Evolutionary conservation across 2,797 vertebrate species (phyloP), one percentile per base, ranked within the genome.

Genomic region (Poecile montanus): DNA sequence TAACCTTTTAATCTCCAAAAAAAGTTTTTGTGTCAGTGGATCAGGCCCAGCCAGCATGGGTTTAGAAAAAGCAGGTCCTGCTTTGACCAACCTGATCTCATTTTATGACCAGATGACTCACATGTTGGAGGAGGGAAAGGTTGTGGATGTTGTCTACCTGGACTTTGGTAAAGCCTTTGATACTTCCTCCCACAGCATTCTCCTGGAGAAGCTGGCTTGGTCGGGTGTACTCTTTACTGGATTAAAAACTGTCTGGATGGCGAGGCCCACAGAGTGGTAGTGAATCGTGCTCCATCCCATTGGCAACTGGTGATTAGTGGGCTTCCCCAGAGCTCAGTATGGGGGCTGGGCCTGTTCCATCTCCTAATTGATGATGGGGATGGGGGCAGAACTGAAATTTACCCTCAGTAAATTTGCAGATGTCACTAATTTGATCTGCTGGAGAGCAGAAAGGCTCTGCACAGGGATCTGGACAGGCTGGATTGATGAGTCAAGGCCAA

Each of bases 351-450:
- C 32, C 9, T 47, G 18, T 57, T 47, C 20, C 8, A 2, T 66
- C 29, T 47, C 38, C 19, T 32, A 40, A 19, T 8, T 0, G 0
- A 11, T 53, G 18, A 32, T 42, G 7, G 13, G 10, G 57, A 2
- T 7, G 9, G 16, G 26, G 5, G 2, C 1, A 3, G 42, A 56
- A 23, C 13, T 40, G 38, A 40, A 40, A 40, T 40, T 40, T 40
- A 58, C 6, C 7, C 25, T 45, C 45, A 27, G 15, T 45, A 65
- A 58, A 38, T 34, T 47, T 51, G 17, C 29, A 53, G 18, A 32
- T 19, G 18, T 12, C 17, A 11, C 4, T 58, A 25, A 30, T 4
- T 2, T 71, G 4, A 40, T 25, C 51, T 77, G 17, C 29, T 51
- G 25, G 45, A 58, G 38, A 9, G 22, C 40, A 58, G 25, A 25